Conservation (phyloP, 2,888 invertebrate species). For the Dryomyza anilis region DNA sequence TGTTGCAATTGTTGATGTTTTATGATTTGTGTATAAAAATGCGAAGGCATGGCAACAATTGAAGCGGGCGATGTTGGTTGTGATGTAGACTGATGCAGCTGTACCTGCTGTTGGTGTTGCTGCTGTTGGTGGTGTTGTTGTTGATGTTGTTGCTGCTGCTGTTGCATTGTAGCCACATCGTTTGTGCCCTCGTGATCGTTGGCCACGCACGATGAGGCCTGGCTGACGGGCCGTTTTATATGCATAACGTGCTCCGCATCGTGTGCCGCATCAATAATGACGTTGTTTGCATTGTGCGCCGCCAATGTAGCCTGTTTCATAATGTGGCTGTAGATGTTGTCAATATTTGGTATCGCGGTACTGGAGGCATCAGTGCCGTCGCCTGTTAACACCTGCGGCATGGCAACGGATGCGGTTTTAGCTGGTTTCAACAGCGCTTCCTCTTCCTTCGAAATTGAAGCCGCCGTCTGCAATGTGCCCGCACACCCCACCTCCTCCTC, state of each 20-base stretch:
- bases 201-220: slow-evolving; percentile 20
- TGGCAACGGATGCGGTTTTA: background rate
- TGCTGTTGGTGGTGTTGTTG: slow-evolving; percentile 3
- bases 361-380: background rate
- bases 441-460: background rate
- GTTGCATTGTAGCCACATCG: slow-evolving; percentile 8
- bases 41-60: slow-evolving; percentile 5
- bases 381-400: background rate
- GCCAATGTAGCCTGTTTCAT: slow-evolving; percentile 36
- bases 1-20: slow-evolving; percentile 10
- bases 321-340: slow-evolving; percentile 46
- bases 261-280: slow-evolving; percentile 29
- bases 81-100: too few relatives aligned
- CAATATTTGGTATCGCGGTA: slow-evolving; percentile 42
- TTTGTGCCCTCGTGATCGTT: slow-evolving; percentile 18
- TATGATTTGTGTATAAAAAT: slow-evolving; percentile 30
- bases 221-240: slow-evolving; percentile 25
- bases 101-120: background rate
- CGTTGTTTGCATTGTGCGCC: slow-evolving; percentile 21
- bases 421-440: background rate
- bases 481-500: background rate
- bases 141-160: slow-evolving; percentile 22
- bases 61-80: background rate
- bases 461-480: background rate
- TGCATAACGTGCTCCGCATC: slow-evolving; percentile 6